Conservation (phyloP, 2,888 invertebrate species). For the Isoperla grammatica region DNA sequence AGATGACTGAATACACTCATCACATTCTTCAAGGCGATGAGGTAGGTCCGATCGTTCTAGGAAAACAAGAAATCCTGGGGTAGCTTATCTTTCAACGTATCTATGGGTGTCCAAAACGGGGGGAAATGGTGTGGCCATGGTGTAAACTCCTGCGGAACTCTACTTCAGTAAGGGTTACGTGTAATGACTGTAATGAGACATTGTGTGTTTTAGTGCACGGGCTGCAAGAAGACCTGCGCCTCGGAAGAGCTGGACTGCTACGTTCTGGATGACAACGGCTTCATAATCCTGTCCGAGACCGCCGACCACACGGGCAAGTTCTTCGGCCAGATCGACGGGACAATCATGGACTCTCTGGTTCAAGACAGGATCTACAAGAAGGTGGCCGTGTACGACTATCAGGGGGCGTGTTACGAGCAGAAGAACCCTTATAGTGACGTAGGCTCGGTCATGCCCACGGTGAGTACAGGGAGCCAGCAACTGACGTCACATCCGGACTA, state of each 20-base stretch:
- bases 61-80: too few species aligned
- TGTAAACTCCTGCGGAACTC: too few species aligned
- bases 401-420: slow-evolving; percentile 64
- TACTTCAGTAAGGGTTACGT: too few species aligned
- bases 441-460: slow-evolving; percentile 47
- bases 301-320: slow-evolving; percentile 83
- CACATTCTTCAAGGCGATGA: too few species aligned
- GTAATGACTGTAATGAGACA: too few species aligned
- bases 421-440: slow-evolving; percentile 53
- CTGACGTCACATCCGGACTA: too few species aligned
- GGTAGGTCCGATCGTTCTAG: too few species aligned
- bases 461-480: too few species aligned
- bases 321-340: slow-evolving; percentile 91
- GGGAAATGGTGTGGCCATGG: too few species aligned
- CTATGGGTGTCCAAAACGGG: too few species aligned
- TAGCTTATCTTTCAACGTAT: too few species aligned
- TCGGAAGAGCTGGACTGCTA: slow-evolving; percentile 88
- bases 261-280: slow-evolving; percentile 90
- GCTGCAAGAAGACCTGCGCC: slow-evolving; percentile 78
- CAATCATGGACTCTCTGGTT: slow-evolving; percentile 88
- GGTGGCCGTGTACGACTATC: slow-evolving; percentile 81
- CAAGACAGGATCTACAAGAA: slow-evolving; percentile 87
- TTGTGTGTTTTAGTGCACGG: slow-evolving; percentile 35
- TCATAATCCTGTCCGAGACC: slow-evolving; percentile 85
- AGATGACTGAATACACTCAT: too few species aligned